Conservation (phyloP, 2,113 vertebrate species). For the Cyprinodon tularosa region DNA sequence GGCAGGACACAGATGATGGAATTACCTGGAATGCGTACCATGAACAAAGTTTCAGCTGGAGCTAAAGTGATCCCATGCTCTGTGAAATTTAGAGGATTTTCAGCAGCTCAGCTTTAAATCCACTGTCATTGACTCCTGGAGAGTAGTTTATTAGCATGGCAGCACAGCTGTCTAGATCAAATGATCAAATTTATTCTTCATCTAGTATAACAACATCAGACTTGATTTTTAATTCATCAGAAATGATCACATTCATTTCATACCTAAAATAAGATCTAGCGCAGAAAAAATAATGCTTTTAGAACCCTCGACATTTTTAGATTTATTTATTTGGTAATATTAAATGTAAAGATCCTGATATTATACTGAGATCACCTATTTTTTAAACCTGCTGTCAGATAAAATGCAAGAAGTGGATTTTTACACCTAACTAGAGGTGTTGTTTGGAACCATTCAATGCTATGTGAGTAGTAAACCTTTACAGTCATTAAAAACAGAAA, state of each 20-base stretch:
- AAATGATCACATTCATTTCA: not conserved
- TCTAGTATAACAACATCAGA: constrained; percentile 9
- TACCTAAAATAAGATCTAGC: not conserved
- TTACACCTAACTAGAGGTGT: too few species aligned
- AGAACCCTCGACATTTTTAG: not conserved
- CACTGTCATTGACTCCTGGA: constrained; percentile 63
- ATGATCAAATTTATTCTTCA: constrained; percentile 42
- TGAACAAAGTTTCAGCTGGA: constrained; percentile 64
- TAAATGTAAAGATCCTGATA: not conserved
- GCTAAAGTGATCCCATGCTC: constrained; percentile 63
- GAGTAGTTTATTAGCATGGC: constrained; percentile 63
- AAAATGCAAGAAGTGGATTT: too few species aligned
- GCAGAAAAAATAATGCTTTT: not conserved
- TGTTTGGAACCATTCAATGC: too few species aligned
- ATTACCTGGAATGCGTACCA: constrained; percentile 76
- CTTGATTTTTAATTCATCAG: constrained; percentile 1
- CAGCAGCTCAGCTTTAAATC: constrained; percentile 61
- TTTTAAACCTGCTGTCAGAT: not conserved
- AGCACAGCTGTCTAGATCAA: constrained; percentile 68
- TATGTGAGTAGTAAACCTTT: too few species aligned
- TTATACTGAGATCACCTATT: not conserved
- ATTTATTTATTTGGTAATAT: not conserved
- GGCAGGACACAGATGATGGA: constrained; percentile 64
- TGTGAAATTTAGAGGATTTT: constrained; percentile 75
- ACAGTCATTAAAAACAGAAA: not conserved